Evolutionary conservation across 2,113 vertebrate genomes (phyloP).

Genomic region (Rhizomys pruinosus): DNA sequence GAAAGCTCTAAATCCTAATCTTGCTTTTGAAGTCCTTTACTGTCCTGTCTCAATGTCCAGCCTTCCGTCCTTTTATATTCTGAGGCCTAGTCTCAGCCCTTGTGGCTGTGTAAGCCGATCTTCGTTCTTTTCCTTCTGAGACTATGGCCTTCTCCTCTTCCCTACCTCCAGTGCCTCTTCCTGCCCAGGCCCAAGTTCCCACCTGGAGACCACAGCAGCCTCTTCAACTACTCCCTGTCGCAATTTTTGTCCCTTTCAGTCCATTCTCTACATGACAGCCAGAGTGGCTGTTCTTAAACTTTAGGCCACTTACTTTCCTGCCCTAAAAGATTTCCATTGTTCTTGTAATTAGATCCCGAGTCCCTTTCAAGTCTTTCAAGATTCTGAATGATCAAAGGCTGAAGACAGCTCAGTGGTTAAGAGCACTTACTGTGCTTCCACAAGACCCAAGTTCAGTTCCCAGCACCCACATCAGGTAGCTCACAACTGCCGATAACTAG

Average conservation of each 20-base stretch:
- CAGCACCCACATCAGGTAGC: no score
- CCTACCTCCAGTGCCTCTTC: background rate
- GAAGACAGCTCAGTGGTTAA: no score
- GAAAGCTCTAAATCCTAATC: slow-evolving; percentile 63
- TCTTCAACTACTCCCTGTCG: background rate
- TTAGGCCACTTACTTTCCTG: background rate
- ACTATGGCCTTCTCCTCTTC: background rate
- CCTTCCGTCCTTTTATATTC: background rate
- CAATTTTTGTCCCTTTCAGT: background rate
- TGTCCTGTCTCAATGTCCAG: background rate
- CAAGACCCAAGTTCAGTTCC: no score
- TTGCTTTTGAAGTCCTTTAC: slow-evolving; percentile 65
- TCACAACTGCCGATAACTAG: no score
- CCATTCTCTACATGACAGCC: background rate
- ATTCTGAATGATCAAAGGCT: background rate
- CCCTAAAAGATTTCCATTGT: background rate
- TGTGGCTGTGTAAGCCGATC: background rate
- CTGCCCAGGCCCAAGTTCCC: background rate
- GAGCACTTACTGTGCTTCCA: no score
- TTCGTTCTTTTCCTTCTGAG: background rate
- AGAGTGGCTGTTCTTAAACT: background rate
- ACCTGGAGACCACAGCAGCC: background rate
- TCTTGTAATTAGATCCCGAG: background rate
- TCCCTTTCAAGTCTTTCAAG: background rate
- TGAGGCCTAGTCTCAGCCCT: background rate